phyloP scores from a whole-genome alignment of 2,797 vertebrate species.

The Halcyon leucocephala region DNA sequence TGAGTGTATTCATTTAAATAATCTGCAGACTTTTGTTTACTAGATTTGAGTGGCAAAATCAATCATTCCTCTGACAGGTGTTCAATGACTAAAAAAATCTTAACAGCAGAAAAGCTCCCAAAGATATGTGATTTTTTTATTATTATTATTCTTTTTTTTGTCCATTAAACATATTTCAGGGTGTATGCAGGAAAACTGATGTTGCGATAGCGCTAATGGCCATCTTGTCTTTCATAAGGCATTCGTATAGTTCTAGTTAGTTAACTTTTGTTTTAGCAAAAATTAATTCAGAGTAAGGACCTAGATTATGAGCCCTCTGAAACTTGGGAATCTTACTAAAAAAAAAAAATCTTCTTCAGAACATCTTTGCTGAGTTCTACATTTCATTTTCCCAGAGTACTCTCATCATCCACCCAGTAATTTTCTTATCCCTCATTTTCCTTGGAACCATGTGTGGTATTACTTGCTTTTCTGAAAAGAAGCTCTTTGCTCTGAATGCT shows the following conservation, averaged over 20 bases:
- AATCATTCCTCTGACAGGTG: neutral
- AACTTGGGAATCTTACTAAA: neutral
- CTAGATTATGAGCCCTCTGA: neutral
- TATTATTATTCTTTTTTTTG: too few species aligned
- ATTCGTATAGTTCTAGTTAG: neutral
- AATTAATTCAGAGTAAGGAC: neutral
- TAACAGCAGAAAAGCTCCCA: neutral
- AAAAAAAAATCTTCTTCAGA: neutral
- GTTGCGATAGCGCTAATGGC: neutral
- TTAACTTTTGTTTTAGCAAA: neutral
- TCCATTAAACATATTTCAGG: neutral
- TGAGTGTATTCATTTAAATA: neutral
- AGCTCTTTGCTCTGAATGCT: neutral
- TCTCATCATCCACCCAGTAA: neutral
- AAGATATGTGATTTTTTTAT: neutral
- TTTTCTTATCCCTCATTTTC: neutral
- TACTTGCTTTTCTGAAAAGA: neutral
- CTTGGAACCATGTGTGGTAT: neutral
- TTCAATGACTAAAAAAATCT: neutral
- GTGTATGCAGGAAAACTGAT: neutral
- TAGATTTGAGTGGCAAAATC: neutral
- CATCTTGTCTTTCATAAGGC: neutral
- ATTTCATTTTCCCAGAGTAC: neutral
- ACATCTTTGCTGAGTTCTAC: neutral
- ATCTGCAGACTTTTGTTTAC: neutral